A percentile compares a stretch with the other conserved stretches of the same genome.
phyloP scores from a whole-genome alignment of 2,797 vertebrate species.

The Prionace glauca region DNA sequence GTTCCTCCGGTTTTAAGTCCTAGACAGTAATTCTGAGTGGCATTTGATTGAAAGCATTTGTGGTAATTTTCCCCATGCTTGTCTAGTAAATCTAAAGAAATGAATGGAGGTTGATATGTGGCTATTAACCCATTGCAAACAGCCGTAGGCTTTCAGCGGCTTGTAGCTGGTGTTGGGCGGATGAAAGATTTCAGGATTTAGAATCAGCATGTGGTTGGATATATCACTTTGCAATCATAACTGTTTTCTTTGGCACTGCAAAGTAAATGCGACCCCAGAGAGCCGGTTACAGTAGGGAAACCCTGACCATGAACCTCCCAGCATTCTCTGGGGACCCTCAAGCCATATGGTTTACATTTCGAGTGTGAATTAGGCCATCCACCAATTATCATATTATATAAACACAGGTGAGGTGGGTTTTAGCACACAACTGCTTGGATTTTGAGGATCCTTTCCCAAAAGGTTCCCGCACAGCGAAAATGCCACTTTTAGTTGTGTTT shows the following conservation, averaged over 20 bases:
- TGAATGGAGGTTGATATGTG: constrained; percentile 58
- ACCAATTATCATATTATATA: constrained; percentile 59
- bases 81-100: constrained; percentile 60
- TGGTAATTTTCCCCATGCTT: constrained; percentile 60
- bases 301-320: constrained; percentile 46
- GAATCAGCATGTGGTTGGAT: constrained; percentile 53
- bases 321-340: constrained; percentile 43
- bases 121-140: constrained; percentile 65
- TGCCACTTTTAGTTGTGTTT: constrained; percentile 51
- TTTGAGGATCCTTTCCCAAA: constrained; percentile 50
- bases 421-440: constrained; percentile 52
- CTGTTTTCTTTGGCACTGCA: constrained; percentile 54
- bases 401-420: constrained; percentile 56
- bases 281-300: constrained; percentile 50
- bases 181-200: constrained; percentile 51
- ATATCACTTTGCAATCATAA: constrained; percentile 55
- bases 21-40: constrained; percentile 55
- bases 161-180: constrained; percentile 48
- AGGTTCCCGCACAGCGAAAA: constrained; percentile 52
- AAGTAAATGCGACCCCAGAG: constrained; percentile 52
- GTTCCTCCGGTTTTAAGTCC: constrained; percentile 30
- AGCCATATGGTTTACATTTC: constrained; percentile 57
- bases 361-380: constrained; percentile 54
- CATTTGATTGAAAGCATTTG: constrained; percentile 60
- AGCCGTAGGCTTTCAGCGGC: constrained; percentile 53